Percentiles rank a stretch among this genome's conserved stretches.
Conservation (phyloP, 1,140 invertebrate species). For the Amyelois transitella region DNA sequence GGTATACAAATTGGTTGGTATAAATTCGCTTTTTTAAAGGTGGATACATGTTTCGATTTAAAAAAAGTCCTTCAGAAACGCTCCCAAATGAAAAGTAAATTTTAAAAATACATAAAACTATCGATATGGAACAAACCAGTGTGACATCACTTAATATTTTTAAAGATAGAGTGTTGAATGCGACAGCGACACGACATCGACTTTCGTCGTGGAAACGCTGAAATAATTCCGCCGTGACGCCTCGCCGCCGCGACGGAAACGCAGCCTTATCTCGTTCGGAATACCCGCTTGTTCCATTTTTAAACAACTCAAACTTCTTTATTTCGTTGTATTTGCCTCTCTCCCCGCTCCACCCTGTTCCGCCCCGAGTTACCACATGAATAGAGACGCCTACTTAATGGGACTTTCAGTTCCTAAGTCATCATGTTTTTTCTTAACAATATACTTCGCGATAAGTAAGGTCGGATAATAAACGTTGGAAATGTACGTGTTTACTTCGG, state of each 20-base stretch:
- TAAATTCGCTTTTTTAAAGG: too few relatives aligned
- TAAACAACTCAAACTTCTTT: slow-evolving; percentile 70
- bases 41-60: too few relatives aligned
- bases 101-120: not conserved
- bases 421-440: slow-evolving; percentile 70
- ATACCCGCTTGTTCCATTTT: slow-evolving; percentile 73
- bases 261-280: slow-evolving; percentile 64
- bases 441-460: slow-evolving; percentile 57
- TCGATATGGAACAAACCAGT: slow-evolving; percentile 28
- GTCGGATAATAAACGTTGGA: slow-evolving; percentile 65
- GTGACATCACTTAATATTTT: slow-evolving; percentile 56
- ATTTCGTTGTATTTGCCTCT: slow-evolving; percentile 49
- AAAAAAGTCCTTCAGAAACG: too few relatives aligned
- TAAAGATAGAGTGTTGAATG: slow-evolving; percentile 70
- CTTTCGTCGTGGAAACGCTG: slow-evolving; percentile 59
- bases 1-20: too few relatives aligned
- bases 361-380: slow-evolving; percentile 54
- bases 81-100: too few relatives aligned
- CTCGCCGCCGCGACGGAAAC: slow-evolving; percentile 54
- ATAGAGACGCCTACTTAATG: slow-evolving; percentile 69
- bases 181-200: slow-evolving; percentile 61
- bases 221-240: slow-evolving; percentile 60
- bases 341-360: slow-evolving; percentile 25
- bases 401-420: slow-evolving; percentile 72
- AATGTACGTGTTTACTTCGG: slow-evolving; percentile 38